phyloP scores from a whole-genome alignment of 2,888 invertebrate species.

The Pandemis corylana region DNA sequence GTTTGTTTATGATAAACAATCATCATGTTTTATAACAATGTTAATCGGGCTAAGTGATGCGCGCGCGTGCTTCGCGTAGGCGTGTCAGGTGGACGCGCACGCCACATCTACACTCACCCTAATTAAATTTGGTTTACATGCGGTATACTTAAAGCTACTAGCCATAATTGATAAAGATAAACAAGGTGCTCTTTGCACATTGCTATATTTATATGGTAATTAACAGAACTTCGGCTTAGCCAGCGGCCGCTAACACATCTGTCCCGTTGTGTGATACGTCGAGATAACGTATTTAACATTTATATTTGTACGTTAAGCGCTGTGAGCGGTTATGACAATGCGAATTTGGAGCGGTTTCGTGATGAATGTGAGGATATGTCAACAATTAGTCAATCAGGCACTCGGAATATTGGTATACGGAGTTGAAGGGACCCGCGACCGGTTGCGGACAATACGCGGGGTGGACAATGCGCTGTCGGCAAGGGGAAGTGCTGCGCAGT shows the following conservation, averaged over 20 bases:
- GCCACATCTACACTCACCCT: slow-evolving; percentile 45
- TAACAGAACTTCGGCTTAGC: slow-evolving; percentile 29
- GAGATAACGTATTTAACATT: slow-evolving; percentile 31
- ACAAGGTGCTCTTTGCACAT: slow-evolving; percentile 44
- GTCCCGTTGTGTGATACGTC: slow-evolving; percentile 25
- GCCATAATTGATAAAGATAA: slow-evolving; percentile 43
- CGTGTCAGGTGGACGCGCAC: slow-evolving; percentile 51
- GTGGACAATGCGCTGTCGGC: slow-evolving; percentile 66
- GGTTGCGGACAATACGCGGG: slow-evolving; percentile 64
- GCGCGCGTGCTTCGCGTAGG: slow-evolving; percentile 53
- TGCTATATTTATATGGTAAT: slow-evolving; percentile 41
- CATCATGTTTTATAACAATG: slow-evolving; percentile 50
- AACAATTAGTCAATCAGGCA: slow-evolving; percentile 60
- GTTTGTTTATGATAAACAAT: slow-evolving; percentile 49
- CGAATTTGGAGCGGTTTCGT: slow-evolving; percentile 25
- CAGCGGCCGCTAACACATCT: slow-evolving; percentile 30
- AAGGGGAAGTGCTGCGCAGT: slow-evolving; percentile 63
- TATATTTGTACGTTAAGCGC: slow-evolving; percentile 30
- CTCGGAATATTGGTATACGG: slow-evolving; percentile 53
- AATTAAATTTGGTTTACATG: slow-evolving; percentile 47
- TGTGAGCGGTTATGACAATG: slow-evolving; percentile 34
- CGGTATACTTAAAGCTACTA: slow-evolving; percentile 34
- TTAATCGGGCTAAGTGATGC: slow-evolving; percentile 56
- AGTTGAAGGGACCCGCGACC: slow-evolving; percentile 67
- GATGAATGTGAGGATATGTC: slow-evolving; percentile 40